Conservation (phyloP, 2,888 invertebrate genomes). For the Metallyticus violacea region DNA sequence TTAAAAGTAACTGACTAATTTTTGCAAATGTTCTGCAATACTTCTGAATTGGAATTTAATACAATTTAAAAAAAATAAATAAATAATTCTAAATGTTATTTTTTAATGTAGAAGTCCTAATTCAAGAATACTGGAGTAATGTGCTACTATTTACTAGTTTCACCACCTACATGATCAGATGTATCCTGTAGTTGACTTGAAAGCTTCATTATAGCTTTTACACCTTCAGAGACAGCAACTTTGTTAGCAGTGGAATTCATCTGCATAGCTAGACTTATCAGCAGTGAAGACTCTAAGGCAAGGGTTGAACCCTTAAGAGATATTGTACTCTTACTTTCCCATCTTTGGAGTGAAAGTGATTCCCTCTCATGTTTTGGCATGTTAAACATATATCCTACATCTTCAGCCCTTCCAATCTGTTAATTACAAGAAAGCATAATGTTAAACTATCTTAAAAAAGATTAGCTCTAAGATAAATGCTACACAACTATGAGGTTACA, state of each 20-base stretch:
- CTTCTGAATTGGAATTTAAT: no score
- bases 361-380: not conserved
- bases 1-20: no score
- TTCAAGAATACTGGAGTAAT: no score
- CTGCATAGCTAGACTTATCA: not conserved
- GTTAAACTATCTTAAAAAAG: no score
- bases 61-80: no score
- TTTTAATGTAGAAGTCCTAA: no score
- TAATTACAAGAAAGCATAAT: not conserved
- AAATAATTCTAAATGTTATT: no score
- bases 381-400: not conserved
- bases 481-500: no score
- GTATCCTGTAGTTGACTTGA: not conserved
- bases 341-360: not conserved
- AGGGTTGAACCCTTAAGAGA: not conserved
- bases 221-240: not conserved
- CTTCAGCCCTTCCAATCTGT: not conserved
- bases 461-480: no score
- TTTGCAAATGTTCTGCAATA: no score
- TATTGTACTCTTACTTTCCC: not conserved
- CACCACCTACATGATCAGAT: not conserved
- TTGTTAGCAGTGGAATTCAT: not conserved
- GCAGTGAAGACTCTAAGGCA: not conserved
- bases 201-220: not conserved
- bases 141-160: no score